These are phyloP conservation scores for Drosophila oshimai DNA, from an alignment of 1,140 invertebrate species.

Conservation along the genomic window DNA sequence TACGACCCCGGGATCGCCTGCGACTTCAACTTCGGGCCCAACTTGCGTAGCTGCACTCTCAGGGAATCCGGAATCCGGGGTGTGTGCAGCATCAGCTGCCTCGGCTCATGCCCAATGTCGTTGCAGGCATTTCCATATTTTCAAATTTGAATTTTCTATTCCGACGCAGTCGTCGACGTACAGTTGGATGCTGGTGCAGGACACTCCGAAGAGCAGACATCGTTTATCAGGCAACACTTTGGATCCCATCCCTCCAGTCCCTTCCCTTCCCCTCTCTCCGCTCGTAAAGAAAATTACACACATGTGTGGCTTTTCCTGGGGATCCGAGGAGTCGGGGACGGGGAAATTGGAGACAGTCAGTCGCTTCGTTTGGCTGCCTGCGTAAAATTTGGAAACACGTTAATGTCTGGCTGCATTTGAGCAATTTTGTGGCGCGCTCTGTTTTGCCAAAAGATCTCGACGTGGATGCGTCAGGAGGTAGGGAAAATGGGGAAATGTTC, in stretches of 20 bases:
- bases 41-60: slow-evolving; percentile 22
- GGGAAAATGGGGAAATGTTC: neutral
- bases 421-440: slow-evolving; percentile 56
- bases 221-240: slow-evolving; percentile 69
- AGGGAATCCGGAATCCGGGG: neutral
- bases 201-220: slow-evolving; percentile 37
- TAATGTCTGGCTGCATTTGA: slow-evolving; percentile 70
- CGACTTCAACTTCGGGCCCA: slow-evolving; percentile 8
- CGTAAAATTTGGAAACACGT: slow-evolving; percentile 65
- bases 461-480: neutral
- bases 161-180: slow-evolving; percentile 22
- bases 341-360: neutral
- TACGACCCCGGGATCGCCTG: slow-evolving; percentile 44
- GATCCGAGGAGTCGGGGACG: neutral
- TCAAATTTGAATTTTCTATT: slow-evolving; percentile 79
- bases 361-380: slow-evolving; percentile 56
- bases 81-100: slow-evolving; percentile 32
- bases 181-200: neutral
- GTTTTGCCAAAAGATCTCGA: slow-evolving; percentile 25
- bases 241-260: neutral
- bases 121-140: slow-evolving; percentile 70
- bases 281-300: slow-evolving; percentile 76
- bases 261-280: neutral
- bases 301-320: slow-evolving; percentile 67
- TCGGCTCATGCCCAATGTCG: slow-evolving; percentile 29